Evolutionary conservation across 2,888 invertebrate genomes (phyloP), one percentile per base, ranked within the genome.

Genomic region (Sthenelais limicola): DNA sequence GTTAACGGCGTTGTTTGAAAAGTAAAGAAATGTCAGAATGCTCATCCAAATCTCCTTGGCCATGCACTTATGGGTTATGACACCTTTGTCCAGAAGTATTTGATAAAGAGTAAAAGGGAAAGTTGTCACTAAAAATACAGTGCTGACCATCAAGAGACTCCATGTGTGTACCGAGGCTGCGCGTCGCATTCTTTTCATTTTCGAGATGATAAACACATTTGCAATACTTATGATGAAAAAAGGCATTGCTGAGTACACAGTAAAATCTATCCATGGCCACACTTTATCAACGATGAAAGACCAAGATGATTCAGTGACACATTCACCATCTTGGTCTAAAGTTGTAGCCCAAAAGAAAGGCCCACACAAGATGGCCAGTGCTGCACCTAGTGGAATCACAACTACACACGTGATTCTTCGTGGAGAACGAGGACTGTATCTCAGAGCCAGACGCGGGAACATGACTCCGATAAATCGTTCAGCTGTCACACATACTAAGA

Each of bases 91-190:
- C 5, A 12, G 21, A n/a, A 49, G 49, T n/a, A 49, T n/a, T 7
- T n/a, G n/a, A 24, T 12, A n/a, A n/a, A 49, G 5, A 5, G 5
- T 24, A n/a, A 21, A 49, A 24, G 49, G 49, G 49, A 24, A 49
- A 24, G 49, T 49, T 5, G 49, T 49, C 21, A 49, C 21, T n/a
- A 49, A 24, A 24, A 12, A 49, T 5, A 49, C 49, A 7, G 49
- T 49, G 49, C 49, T 49, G 9, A 49, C 49, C n/a, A 49, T 5
- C 9, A 49, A n/a, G 9, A 49, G 49, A n/a, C 49, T 49, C 21
- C 24, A 24, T 21, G 49, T 49, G 49, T 49, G 49, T 49, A 49
- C n/a, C n/a, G 49, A 49, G 9, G 21, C 24, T 24, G 7, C 24
- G 49, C 9, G 7, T 9, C 9, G 5, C n/a, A 49, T 7, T 24